These are phyloP conservation scores for Artemia sinica DNA, from an alignment of 2,888 invertebrate species.

Conservation along the genomic window DNA sequence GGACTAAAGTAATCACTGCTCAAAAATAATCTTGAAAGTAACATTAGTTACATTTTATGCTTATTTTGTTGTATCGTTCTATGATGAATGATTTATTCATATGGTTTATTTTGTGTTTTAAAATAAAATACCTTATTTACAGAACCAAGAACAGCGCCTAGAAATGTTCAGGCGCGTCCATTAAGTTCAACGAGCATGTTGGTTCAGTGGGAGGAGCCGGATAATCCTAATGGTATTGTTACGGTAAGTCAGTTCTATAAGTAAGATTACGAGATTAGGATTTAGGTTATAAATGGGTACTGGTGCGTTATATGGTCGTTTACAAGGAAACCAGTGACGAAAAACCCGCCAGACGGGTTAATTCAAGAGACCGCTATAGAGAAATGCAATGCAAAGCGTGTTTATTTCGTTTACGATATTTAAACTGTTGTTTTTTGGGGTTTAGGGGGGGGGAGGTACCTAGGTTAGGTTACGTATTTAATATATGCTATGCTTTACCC, in stretches of 20 bases:
- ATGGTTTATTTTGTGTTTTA: slow-evolving; percentile 9
- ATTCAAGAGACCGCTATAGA: too few species aligned
- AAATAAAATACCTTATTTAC: slow-evolving; percentile 27
- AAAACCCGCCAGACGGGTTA: too few species aligned
- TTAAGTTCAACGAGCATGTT: slow-evolving; percentile 89
- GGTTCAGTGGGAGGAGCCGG: slow-evolving; percentile 94
- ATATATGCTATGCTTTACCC: too few species aligned
- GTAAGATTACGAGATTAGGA: background rate
- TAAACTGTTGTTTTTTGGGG: too few species aligned
- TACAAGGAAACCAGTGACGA: too few species aligned
- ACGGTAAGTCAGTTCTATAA: slow-evolving; percentile 49
- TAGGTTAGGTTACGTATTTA: too few species aligned
- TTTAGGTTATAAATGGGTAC: too few species aligned
- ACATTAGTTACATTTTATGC: slow-evolving; percentile 2
- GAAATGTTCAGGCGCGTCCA: slow-evolving; percentile 81
- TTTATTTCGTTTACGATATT: too few species aligned
- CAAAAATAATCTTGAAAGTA: background rate
- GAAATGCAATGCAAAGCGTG: too few species aligned
- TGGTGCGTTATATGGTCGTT: too few species aligned
- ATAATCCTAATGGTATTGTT: slow-evolving; percentile 91
- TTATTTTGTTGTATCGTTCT: background rate
- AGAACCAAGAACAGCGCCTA: slow-evolving; percentile 91
- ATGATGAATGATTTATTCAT: slow-evolving; percentile 5
- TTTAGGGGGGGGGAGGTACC: too few species aligned
- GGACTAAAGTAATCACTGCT: too few species aligned